Conservation (phyloP, 53 echinoderm and acorn worm species). For the Crossaster papposus region DNA sequence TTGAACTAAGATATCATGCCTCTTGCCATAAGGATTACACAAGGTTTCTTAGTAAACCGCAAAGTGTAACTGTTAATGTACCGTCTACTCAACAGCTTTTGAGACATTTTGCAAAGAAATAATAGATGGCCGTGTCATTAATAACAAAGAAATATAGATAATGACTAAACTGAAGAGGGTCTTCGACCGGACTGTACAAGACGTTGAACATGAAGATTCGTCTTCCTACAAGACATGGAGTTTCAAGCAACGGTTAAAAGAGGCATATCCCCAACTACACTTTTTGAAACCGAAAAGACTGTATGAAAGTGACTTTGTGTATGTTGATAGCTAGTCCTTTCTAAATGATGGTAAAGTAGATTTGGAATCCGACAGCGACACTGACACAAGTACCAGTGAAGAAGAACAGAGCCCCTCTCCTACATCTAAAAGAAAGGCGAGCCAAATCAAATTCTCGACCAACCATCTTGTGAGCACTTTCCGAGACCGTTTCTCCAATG, state of each 20-base stretch:
- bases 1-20: slow-evolving; percentile 18
- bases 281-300: slow-evolving; percentile 31
- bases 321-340: background rate
- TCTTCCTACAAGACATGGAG: slow-evolving; percentile 28
- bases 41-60: slow-evolving; percentile 10
- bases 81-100: slow-evolving; percentile 24
- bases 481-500: slow-evolving; percentile 10
- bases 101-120: slow-evolving; percentile 52
- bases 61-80: slow-evolving; percentile 3
- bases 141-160: slow-evolving; percentile 53
- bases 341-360: slow-evolving; percentile 15
- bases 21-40: slow-evolving; percentile 14
- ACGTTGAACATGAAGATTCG: slow-evolving; percentile 53
- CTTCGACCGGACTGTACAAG: slow-evolving; percentile 22
- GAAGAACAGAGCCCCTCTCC: background rate
- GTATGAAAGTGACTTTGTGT: slow-evolving; percentile 34
- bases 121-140: slow-evolving; percentile 44
- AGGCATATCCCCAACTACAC: slow-evolving; percentile 25
- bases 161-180: slow-evolving; percentile 49
- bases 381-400: slow-evolving; percentile 21
- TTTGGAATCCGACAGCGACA: background rate
- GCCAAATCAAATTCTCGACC: background rate
- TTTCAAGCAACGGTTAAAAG: slow-evolving; percentile 34
- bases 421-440: background rate
- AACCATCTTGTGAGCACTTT: background rate